A percentile compares a stretch with the other conserved stretches of the same genome.
These are phyloP conservation scores for Pteronotus mesoamericanus DNA, from an alignment of 2,797 vertebrate genomes.

Conservation along the genomic window DNA sequence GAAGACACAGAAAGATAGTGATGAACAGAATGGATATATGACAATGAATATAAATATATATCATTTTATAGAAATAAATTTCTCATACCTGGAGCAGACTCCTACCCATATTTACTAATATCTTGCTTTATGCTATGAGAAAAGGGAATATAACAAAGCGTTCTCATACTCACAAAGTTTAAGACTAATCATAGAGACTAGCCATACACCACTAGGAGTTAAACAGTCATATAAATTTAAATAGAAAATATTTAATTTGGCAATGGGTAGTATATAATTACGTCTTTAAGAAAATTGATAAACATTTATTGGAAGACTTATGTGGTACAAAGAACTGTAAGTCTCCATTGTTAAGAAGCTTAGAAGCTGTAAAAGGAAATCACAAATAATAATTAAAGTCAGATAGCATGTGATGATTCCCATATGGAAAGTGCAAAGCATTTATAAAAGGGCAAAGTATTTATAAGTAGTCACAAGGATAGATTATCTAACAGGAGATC, in stretches of 20 bases:
- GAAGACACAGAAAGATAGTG: background rate
- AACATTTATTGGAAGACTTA: background rate
- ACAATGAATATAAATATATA: background rate
- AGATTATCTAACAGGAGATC: background rate
- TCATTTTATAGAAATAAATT: background rate
- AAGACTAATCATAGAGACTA: background rate
- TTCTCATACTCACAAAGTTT: background rate
- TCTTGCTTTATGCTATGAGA: background rate
- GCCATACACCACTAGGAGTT: background rate
- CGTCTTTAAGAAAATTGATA: background rate
- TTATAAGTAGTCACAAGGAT: background rate
- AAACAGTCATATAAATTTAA: background rate
- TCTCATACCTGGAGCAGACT: background rate
- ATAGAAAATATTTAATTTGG: background rate
- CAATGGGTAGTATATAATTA: background rate
- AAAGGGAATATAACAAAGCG: background rate
- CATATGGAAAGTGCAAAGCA: background rate
- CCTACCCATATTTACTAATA: background rate
- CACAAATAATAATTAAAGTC: background rate
- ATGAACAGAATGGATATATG: background rate
- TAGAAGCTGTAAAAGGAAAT: background rate
- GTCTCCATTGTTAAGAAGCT: background rate
- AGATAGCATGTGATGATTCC: background rate
- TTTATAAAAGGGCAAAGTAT: background rate
- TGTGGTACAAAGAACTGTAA: background rate